Conservation (phyloP, 2,113 vertebrate species). For the Paramisgurnus dabryanus region DNA sequence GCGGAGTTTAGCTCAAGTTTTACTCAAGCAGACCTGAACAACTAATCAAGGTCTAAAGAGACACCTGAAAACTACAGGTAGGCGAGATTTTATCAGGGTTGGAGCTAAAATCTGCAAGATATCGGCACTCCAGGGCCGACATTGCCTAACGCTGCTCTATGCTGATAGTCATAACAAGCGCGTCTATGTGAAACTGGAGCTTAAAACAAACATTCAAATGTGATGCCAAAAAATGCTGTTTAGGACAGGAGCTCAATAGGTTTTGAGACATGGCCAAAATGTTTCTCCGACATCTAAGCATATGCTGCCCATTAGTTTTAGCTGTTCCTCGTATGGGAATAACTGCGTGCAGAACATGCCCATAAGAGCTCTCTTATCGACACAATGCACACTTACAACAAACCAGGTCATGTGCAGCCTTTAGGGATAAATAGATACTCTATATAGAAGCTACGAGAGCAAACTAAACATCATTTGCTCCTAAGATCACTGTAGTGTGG, state of each 20-base stretch:
- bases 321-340: not conserved
- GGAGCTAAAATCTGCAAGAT: no score
- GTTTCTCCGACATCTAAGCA: not conserved
- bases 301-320: not conserved
- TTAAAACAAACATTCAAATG: not conserved
- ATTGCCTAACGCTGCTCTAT: not conserved
- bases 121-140: no score
- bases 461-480: not conserved
- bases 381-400: not conserved
- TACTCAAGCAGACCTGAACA: no score
- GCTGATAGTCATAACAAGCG: not conserved
- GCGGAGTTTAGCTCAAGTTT: no score
- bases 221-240: not conserved
- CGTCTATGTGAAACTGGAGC: not conserved
- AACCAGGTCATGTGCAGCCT: constrained; percentile 23
- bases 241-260: not conserved
- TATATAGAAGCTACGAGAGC: not conserved
- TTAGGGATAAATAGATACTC: not conserved
- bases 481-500: not conserved
- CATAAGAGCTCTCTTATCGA: not conserved
- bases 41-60: no score
- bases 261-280: not conserved
- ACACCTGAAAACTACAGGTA: no score
- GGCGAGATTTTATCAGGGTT: no score
- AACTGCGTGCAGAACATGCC: not conserved